A percentile compares a stretch with the other conserved stretches of the same genome.
Conservation (phyloP, 23 tunicate genomes). For the Phallusia fumigata region DNA sequence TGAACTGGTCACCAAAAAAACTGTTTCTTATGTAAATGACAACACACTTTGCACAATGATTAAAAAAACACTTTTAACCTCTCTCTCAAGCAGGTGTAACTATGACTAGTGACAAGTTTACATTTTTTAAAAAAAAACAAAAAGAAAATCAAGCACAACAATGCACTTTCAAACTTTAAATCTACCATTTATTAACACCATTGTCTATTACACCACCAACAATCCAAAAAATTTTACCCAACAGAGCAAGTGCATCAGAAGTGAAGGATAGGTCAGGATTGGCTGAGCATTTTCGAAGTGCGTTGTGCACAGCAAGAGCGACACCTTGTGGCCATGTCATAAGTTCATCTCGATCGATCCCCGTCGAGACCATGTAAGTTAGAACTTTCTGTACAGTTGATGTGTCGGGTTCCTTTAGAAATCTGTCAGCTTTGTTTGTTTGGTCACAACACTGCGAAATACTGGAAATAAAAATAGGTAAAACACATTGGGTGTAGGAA, state of each 20-base stretch:
- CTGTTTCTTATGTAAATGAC: too few relatives aligned
- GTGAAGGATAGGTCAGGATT: slow-evolving; percentile 60
- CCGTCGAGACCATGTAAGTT: slow-evolving; percentile 56
- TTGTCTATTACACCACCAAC: too few relatives aligned
- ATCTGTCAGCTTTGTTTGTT: not conserved
- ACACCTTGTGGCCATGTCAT: slow-evolving; percentile 76
- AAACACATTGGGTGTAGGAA: not conserved
- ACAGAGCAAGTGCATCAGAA: slow-evolving; percentile 51
- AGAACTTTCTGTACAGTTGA: slow-evolving; percentile 32
- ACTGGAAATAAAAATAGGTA: not conserved
- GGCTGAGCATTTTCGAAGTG: slow-evolving; percentile 37
- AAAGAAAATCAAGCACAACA: not conserved
- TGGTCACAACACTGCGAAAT: slow-evolving; percentile 22
- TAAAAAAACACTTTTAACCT: too few relatives aligned
- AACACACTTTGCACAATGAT: too few relatives aligned
- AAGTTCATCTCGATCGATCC: slow-evolving; percentile 56
- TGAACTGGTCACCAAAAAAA: too few relatives aligned
- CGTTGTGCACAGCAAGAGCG: slow-evolving; percentile 50
- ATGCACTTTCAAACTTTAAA: not conserved
- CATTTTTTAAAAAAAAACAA: too few relatives aligned
- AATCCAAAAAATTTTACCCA: slow-evolving; percentile 41
- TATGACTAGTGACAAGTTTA: too few relatives aligned
- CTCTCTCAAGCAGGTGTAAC: too few relatives aligned
- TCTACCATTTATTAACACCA: too few relatives aligned
- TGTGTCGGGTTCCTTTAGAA: not conserved